Percentiles rank a stretch among this genome's conserved stretches.
phyloP scores from a whole-genome alignment of 1,140 invertebrate species.

The Hyphantria cunea region DNA sequence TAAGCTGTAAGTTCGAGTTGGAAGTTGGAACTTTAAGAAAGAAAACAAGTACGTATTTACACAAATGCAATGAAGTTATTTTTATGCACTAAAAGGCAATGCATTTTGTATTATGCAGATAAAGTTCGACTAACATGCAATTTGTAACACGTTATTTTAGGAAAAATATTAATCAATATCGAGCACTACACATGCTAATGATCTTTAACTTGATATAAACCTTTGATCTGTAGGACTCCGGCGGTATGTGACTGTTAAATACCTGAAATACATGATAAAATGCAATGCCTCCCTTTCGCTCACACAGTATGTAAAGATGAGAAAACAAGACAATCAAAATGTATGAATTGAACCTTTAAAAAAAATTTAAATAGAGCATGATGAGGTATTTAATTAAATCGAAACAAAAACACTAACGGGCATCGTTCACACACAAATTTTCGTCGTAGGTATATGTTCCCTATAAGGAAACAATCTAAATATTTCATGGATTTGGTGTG shows the following conservation, averaged over 20 bases:
- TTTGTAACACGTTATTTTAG: constrained; percentile 27
- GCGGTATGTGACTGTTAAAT: constrained; percentile 95
- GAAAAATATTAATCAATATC: constrained; percentile 38
- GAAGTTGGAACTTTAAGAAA: constrained; percentile 7
- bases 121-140: constrained; percentile 43
- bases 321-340: constrained; percentile 23
- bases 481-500: constrained; percentile 14
- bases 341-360: constrained; percentile 22
- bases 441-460: no score
- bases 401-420: constrained; percentile 15
- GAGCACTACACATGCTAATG: constrained; percentile 77
- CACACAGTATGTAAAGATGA: constrained; percentile 30
- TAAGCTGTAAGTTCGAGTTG: constrained; percentile 23
- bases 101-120: constrained; percentile 35
- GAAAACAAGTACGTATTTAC: constrained; percentile 16
- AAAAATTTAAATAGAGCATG: constrained; percentile 12
- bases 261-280: constrained; percentile 87
- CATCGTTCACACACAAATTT: constrained; percentile 4
- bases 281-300: constrained; percentile 64
- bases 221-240: constrained; percentile 94
- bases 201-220: constrained; percentile 84
- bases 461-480: no score
- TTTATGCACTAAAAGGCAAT: constrained; percentile 31
- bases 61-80: constrained; percentile 9
- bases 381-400: constrained; percentile 10